Conservation (phyloP, 2,797 vertebrate species). For the Chelon labrosus region DNA sequence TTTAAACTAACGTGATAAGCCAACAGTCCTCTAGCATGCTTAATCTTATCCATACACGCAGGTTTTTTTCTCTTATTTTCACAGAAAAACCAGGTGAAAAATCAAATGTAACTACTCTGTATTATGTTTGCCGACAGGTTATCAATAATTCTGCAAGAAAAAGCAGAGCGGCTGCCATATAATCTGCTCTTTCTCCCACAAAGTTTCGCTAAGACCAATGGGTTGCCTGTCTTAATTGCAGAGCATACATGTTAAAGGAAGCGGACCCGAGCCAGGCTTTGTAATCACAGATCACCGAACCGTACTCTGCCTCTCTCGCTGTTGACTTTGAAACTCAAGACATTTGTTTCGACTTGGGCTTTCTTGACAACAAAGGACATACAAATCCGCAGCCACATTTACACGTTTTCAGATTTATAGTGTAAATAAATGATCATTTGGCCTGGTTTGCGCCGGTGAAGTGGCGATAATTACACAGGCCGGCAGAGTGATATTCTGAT, state of each 20-base stretch:
- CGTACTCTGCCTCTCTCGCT: slow-evolving; percentile 38
- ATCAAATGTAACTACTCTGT: slow-evolving; percentile 3
- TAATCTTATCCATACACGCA: not conserved
- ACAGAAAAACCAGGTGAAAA: slow-evolving; percentile 11
- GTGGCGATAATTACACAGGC: slow-evolving; percentile 56
- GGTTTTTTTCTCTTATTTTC: slow-evolving; percentile 16
- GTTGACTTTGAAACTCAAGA: slow-evolving; percentile 62
- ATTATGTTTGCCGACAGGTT: slow-evolving; percentile 40
- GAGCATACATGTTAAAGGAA: slow-evolving; percentile 21
- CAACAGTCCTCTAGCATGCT: not conserved
- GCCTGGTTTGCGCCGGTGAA: slow-evolving; percentile 35
- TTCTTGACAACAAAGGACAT: slow-evolving; percentile 65
- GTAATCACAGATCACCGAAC: slow-evolving; percentile 54
- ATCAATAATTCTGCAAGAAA: slow-evolving; percentile 55
- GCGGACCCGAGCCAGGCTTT: slow-evolving; percentile 25
- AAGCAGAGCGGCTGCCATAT: slow-evolving; percentile 38
- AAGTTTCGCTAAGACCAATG: slow-evolving; percentile 12
- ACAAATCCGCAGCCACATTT: slow-evolving; percentile 60
- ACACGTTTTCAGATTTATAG: slow-evolving; percentile 66
- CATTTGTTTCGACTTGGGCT: slow-evolving; percentile 56
- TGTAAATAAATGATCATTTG: slow-evolving; percentile 56
- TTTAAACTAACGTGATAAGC: not conserved
- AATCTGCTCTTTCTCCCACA: slow-evolving; percentile 43
- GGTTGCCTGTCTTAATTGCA: slow-evolving; percentile 36
- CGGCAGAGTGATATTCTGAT: slow-evolving; percentile 47